Base-by-base conservation (phyloP, 2,888 invertebrate genomes). In the Hirtodrosophila alboralis region DNA sequence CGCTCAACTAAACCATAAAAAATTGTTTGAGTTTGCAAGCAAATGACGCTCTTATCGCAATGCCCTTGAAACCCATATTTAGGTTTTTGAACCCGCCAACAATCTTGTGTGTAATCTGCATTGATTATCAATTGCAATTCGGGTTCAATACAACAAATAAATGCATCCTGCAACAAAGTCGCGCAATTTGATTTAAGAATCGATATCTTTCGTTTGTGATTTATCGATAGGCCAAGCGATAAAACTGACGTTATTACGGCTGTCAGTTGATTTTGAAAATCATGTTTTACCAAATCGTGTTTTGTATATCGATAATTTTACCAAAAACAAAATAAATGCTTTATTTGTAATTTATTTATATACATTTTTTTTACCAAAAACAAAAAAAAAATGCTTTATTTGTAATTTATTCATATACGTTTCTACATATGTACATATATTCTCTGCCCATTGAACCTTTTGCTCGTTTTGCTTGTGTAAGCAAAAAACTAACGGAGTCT, bases 1-100 rank as follows among this genome's bases (percentile, higher is more conserved):
- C 18, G 43, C 51, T 38, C 18, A 43, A 40, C 30, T 14, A 51
- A 43, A 40, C 9, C 34, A n/a, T n/a, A 18, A 23, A 54, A 65
- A 79, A 63, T 18, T 60, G 49, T 62, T 58, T 40, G 13, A 57
- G 40, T 61, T 54, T 27, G 57, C 73, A 68, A 38, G 13, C 64
- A 21, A 27, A 0, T 2, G 6, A 6, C 12, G 4, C 41, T n/a
- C 51, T 75, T 62, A 75, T 75, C 56, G 36, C 28, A 1, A 5
- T 44, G 51, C 43, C 75, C 75, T 54, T 75, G 27, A 16, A 53
- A 45, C 34, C 75, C 31, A 70, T 53, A 41, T 53, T 48, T n/a
- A 48, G 84, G 62, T 85, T 64, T 44, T 75, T 64, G 72, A 85
- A 79, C 77, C 45, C 58, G 21, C 5, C 30, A 41, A 74, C n/a